Base-by-base conservation (phyloP, 2,888 invertebrate genomes). In the Phortica magna region DNA sequence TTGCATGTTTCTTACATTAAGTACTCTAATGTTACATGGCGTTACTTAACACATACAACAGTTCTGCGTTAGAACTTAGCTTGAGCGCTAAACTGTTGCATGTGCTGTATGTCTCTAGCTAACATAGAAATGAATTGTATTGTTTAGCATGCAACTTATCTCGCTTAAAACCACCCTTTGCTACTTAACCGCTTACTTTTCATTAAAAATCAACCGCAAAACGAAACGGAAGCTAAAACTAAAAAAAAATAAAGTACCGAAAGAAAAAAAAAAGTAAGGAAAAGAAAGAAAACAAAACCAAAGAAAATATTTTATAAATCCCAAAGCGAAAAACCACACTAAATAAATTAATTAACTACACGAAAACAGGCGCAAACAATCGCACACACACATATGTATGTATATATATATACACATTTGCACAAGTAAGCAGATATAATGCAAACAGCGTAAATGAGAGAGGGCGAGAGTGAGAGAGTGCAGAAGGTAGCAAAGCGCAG, bases 321-420 rank as follows among this genome's bases (percentile, higher is more conserved):
- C 86, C 87, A 80, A 78, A 86, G 84, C 83, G 84, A 81, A 87
- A 84, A 88, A 85, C 86, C 87, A 81, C 87, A 88, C 83, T 87
- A 88, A 88, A 88, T 88, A 88, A 88, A 88, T 88, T 88, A 88
- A 88, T 88, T 88, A 88, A 88, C 88, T 88, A 85, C 88, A 87
- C 82, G 85, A 83, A 83, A 84, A 79, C 68, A 74, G 72, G 78
- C 74, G 76, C 80, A 42, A 41, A 42, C n/a, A 59, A 22, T 67
- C 48, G n/a, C 61, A 79, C 74, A 67, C 73, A 75, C 74, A 74
- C 53, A 77, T 77, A 77, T 12, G 59, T 76, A 76, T 75, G 64
- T 65, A 64, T 72, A 43, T 71, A 73, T 43, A 43, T 48, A 7
- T 67, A 48, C 41, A 73, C 70, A 67, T 68, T 39, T 77, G 74